Evolutionary conservation across 2,888 invertebrate species (phyloP).

Genomic region (Hydroisotoma schaefferi): DNA sequence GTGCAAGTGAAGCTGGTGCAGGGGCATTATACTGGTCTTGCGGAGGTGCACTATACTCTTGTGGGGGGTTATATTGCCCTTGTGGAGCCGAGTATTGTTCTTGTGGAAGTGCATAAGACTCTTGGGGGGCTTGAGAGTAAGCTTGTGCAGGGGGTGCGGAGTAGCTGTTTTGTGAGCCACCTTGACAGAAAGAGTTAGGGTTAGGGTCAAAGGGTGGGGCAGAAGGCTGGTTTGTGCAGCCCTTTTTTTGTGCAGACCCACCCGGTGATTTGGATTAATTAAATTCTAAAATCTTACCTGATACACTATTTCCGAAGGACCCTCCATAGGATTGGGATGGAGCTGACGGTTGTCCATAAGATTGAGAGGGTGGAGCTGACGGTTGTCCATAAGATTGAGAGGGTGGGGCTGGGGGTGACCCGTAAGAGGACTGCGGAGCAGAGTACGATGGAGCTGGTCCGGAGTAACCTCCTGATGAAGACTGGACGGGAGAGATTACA

Average conservation of each 20-base stretch:
- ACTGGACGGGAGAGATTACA: constrained; percentile 40
- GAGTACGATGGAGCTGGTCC: constrained; percentile 27
- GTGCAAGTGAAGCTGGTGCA: constrained; percentile 12
- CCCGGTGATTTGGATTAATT: constrained; percentile 17
- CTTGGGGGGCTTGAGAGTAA: not conserved
- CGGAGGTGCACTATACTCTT: constrained; percentile 31
- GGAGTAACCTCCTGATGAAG: constrained; percentile 18
- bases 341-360: constrained; percentile 1
- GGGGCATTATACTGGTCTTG: constrained; percentile 29
- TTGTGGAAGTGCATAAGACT: not conserved
- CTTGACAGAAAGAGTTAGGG: too few species aligned
- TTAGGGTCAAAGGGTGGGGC: too few species aligned
- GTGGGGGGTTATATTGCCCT: constrained; percentile 16
- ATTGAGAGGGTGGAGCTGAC: constrained; percentile 2
- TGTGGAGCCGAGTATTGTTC: constrained; percentile 3
- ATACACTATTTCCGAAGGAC: constrained; percentile 8
- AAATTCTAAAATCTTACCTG: constrained; percentile 32
- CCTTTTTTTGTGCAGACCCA: constrained; percentile 33
- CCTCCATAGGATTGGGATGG: constrained; percentile 2
- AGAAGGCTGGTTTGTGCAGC: constrained; percentile 46
- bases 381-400: constrained; percentile 24
- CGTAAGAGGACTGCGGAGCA: constrained; percentile 20
- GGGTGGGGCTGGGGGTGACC: constrained; percentile 17
- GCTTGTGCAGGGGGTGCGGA: constrained; percentile 23
- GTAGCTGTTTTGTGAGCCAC: constrained; percentile 42